Base-by-base conservation (phyloP, 2,797 vertebrate species). In the Helicolenus hilgendorfi region DNA sequence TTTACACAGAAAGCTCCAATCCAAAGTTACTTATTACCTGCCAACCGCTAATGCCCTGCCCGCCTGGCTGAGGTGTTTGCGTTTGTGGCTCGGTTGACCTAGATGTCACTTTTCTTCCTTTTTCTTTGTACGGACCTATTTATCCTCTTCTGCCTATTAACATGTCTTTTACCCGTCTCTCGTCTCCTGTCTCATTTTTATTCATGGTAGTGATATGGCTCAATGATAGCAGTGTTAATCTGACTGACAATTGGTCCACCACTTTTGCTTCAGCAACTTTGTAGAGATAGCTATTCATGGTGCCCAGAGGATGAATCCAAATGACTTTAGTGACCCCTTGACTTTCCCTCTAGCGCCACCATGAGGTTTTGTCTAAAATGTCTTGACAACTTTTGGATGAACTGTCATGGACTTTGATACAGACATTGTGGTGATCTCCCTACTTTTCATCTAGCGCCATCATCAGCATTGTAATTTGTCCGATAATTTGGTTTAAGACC, bases 21-120 rank as follows among this genome's bases (percentile, higher is more conserved):
- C 76, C 76, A 90, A 87, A 89, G 85, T 89, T 85, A 85, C 84
- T 91, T 85, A 90, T 91, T 87, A 93, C 70, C 79, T 91, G 87
- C 77, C 83, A 85, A 65, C 55, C 13, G 2, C 49, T 92, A 83
- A 92, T 84, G 41, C 69, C 53, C 59, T 67, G 56, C 38, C 64
- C 73, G 85, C 74, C 75, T 73, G 77, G 59, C 31, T 62, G 53
- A 81, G 22, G 65, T 49, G 62, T 81, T 79, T 84, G 69, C 74
- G 78, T 82, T 65, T 60, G 77, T 79, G 41, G 64, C 36, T n/a
- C 9, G 18, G 62, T 64, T 69, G 85, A 70, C 72, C 31, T 65
- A 18, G 29, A 70, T 77, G 72, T 81, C 71, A 70, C 55, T 38
- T 85, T 78, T 72, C 69, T 71, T 67, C 35, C 13, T 75, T 68